Evolutionary conservation across 2,797 vertebrate genomes (phyloP), one percentile per base, ranked within the genome.

Genomic region (Moxostoma hubbsi): DNA sequence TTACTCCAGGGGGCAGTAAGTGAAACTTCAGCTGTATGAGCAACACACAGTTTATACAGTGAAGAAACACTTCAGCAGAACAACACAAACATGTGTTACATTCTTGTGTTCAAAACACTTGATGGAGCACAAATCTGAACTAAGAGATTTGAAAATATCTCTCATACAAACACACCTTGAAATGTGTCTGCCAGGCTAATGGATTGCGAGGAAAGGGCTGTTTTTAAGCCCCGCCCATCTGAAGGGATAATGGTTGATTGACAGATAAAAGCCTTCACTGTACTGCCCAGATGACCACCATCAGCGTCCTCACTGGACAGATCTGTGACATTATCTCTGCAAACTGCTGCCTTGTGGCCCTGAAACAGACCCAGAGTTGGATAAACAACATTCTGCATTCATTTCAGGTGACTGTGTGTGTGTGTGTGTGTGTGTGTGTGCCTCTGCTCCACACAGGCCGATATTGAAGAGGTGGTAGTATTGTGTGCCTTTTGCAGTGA

Each of bases 381-480:
- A 64, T 59, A 61, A 18, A 24, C 7, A 50, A 75, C 12, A 13
- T 50, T 36, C 6, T 8, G 54, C 15, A 2, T 54, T 36, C 45
- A 15, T 50, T 72, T 46, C 12, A 54, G 50, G 10, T 57, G 73
- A 12, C 49, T 69, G 49, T 46, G 64, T 51, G 64, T 68, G 55
- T 55, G 57, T 55, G 36, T 57, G 73, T 12, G 46, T 62, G 55
- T 57, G 24, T 24, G 24, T 24, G 24, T 24, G 36, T 88, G 99
- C 98, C 94, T 95, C 93, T 81, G 93, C 94, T 77, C 97, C 97
- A 88, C 97, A 99, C 53, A 99, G 90, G 88, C 97, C 98, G 91
- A 99, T 96, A 73, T 98, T 99, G 89, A 98, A 99, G 86, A 96
- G 94, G 85, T 98, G 97, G 87, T 95, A 98, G 90, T 98, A 99